phyloP scores from a whole-genome alignment of 2,888 invertebrate genomes.

The Thelaira solivaga region DNA sequence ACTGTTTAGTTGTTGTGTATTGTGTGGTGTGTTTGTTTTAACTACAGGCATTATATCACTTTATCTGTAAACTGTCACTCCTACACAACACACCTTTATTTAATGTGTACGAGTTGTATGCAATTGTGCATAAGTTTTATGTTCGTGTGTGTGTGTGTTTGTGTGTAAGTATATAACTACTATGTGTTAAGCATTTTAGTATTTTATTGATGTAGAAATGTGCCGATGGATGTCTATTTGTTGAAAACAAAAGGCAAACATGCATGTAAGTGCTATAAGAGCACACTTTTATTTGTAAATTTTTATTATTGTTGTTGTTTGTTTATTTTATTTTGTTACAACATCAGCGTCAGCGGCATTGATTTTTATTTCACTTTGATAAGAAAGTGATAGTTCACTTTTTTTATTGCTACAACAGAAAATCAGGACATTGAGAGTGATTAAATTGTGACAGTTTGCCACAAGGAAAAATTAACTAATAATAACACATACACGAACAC shows the following conservation, averaged over 20 bases:
- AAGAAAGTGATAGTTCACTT: slow-evolving; percentile 55
- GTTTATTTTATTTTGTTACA: not conserved
- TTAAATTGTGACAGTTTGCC: not conserved
- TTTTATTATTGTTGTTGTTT: too few species aligned
- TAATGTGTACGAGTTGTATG: slow-evolving; percentile 33
- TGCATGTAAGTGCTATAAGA: slow-evolving; percentile 40
- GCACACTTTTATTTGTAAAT: slow-evolving; percentile 51
- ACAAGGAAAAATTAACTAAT: not conserved
- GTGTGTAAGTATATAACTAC: not conserved
- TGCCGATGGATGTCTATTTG: not conserved
- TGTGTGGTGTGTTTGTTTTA: slow-evolving; percentile 32
- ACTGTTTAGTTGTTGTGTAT: slow-evolving; percentile 13
- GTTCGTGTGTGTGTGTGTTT: not conserved
- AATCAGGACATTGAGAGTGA: slow-evolving; percentile 29
- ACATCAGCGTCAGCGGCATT: slow-evolving; percentile 44
- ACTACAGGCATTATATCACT: slow-evolving; percentile 61
- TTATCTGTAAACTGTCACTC: slow-evolving; percentile 63
- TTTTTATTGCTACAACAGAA: slow-evolving; percentile 26
- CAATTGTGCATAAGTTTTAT: slow-evolving; percentile 28
- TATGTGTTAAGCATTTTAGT: slow-evolving; percentile 24
- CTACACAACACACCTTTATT: slow-evolving; percentile 62
- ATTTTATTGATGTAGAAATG: slow-evolving; percentile 36
- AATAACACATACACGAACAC: too few species aligned
- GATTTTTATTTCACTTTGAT: slow-evolving; percentile 40
- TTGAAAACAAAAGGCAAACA: slow-evolving; percentile 18